Percentiles rank a stretch among this genome's conserved stretches.
phyloP scores from a whole-genome alignment of 2,797 vertebrate species.

The Limnodromus scolopaceus region DNA sequence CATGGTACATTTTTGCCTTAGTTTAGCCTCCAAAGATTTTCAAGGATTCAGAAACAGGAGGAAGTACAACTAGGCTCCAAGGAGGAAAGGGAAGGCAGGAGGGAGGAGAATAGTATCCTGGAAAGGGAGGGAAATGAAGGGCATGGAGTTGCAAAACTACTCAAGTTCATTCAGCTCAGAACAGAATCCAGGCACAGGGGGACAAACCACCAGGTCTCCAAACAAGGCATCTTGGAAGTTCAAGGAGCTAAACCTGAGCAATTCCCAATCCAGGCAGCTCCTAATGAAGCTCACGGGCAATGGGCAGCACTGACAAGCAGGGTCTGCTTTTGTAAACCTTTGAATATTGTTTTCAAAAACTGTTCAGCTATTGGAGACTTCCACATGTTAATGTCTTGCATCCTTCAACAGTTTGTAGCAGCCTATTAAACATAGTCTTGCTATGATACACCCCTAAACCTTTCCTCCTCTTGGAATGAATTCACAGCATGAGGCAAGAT shows the following conservation, averaged over 20 bases:
- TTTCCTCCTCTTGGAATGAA: neutral
- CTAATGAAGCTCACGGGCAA: neutral
- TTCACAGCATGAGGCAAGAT: neutral
- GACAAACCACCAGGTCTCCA: neutral
- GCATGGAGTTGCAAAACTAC: neutral
- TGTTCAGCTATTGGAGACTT: neutral
- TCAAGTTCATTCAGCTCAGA: neutral
- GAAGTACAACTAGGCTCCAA: neutral
- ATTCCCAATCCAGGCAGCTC: neutral
- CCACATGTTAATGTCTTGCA: neutral
- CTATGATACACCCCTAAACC: neutral
- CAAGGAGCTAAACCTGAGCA: neutral
- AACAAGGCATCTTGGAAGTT: neutral
- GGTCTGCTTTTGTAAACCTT: neutral
- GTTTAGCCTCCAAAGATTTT: neutral
- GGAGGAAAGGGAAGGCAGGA: neutral
- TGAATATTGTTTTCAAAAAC: neutral
- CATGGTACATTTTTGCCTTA: neutral
- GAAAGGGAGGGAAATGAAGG: neutral
- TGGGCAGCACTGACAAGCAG: fast-evolving
- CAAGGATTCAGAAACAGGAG: neutral
- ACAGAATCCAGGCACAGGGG: neutral
- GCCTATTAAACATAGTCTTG: neutral
- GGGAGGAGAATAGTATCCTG: neutral
- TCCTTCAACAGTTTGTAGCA: neutral